Percentiles rank a stretch among this genome's conserved stretches.
These are phyloP conservation scores for Pseudobourletiella spinata DNA, from an alignment of 1,140 invertebrate species.

Conservation along the genomic window DNA sequence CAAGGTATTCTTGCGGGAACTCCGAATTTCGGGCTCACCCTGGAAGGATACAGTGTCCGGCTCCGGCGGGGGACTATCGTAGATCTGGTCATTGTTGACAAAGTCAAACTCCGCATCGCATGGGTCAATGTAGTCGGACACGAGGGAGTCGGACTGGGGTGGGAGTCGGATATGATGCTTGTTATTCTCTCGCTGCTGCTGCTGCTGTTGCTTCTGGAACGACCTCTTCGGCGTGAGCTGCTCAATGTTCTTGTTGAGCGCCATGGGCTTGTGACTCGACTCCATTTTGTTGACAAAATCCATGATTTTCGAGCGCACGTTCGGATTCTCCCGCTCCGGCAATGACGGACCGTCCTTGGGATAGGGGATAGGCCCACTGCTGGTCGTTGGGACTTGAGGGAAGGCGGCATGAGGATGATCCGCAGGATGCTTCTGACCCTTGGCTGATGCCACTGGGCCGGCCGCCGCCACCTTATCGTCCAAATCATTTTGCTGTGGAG, in stretches of 20 bases:
- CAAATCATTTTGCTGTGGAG: constrained; percentile 12
- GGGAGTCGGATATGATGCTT: background rate
- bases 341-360: background rate
- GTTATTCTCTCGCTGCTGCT: background rate
- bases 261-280: constrained; percentile 23
- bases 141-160: constrained; percentile 12
- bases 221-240: constrained; percentile 27
- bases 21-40: constrained; percentile 9
- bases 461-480: background rate
- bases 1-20: constrained; percentile 12
- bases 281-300: constrained; percentile 36
- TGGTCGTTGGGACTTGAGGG: too few relatives aligned
- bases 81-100: constrained; percentile 29
- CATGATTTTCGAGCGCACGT: constrained; percentile 30
- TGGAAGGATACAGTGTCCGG: background rate
- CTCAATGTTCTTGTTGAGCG: constrained; percentile 22
- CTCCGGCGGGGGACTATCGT: constrained; percentile 34
- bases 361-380: background rate
- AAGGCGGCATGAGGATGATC: too few relatives aligned
- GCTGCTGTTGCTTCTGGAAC: background rate
- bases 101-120: constrained; percentile 34
- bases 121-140: constrained; percentile 34
- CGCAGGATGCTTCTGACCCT: too few relatives aligned
- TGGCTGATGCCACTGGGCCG: background rate
- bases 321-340: constrained; percentile 11